A percentile compares a stretch with the other conserved stretches of the same genome.
phyloP scores from a whole-genome alignment of 2,888 invertebrate genomes.

The Heliconius aoede region DNA sequence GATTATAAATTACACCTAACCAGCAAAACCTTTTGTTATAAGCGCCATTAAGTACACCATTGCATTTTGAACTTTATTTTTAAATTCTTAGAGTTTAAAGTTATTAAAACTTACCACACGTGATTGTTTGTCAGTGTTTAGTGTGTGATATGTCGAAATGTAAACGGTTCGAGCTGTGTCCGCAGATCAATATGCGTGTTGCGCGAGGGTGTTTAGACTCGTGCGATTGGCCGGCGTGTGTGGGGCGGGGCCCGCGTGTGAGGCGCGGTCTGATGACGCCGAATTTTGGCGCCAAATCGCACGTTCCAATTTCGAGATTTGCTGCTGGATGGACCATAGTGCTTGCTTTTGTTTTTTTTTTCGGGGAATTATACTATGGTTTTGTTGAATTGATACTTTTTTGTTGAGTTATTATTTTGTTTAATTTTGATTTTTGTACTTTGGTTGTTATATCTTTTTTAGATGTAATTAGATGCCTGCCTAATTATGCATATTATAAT shows the following conservation, averaged over 20 bases:
- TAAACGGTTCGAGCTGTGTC: constrained; percentile 80
- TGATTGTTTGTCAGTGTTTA: constrained; percentile 82
- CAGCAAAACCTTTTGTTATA: constrained; percentile 51
- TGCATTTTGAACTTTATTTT: constrained; percentile 47
- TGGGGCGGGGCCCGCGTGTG: constrained; percentile 79
- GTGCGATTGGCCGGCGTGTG: constrained; percentile 78
- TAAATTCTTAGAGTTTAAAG: constrained; percentile 49
- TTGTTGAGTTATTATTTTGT: not conserved
- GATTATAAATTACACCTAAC: constrained; percentile 51
- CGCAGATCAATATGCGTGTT: constrained; percentile 84
- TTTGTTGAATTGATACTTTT: not conserved
- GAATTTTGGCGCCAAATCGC: constrained; percentile 78
- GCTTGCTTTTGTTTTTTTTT: not conserved
- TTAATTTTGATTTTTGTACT: not conserved
- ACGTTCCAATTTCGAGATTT: constrained; percentile 62
- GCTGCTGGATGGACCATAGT: not conserved
- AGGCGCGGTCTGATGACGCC: constrained; percentile 63
- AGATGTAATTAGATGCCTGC: not conserved
- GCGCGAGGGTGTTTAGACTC: constrained; percentile 77
- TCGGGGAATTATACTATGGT: not conserved
- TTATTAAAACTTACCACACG: constrained; percentile 57
- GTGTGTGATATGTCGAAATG: constrained; percentile 83
- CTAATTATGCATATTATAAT: not conserved
- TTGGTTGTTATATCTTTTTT: not conserved
- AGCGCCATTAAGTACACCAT: constrained; percentile 41